Percentiles rank a stretch among this genome's conserved stretches.
phyloP scores from a whole-genome alignment of 1,140 invertebrate genomes.

The Drosophila repletoides region DNA sequence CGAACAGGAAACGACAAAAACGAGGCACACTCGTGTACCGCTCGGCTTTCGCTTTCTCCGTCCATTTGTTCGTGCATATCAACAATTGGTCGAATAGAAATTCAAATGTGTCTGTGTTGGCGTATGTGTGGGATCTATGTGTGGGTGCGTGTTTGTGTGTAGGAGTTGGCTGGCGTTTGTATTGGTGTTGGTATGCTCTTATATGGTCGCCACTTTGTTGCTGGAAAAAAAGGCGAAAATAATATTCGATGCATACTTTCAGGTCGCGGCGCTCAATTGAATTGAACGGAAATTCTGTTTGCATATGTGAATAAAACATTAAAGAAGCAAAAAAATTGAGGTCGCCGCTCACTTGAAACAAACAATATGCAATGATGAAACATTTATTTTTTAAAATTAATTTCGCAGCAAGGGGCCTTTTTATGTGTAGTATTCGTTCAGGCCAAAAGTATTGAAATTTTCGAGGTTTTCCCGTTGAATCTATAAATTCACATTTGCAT shows the following conservation, averaged over 20 bases:
- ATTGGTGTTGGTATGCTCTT: constrained; percentile 21
- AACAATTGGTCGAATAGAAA: constrained; percentile 79
- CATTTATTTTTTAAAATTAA: constrained; percentile 4
- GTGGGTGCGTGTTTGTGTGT: constrained; percentile 6
- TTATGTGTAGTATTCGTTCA: neutral
- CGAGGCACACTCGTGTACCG: constrained; percentile 42
- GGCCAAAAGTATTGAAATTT: neutral
- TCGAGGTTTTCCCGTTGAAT: neutral
- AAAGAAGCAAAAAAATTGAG: constrained; percentile 23
- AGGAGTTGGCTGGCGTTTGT: neutral
- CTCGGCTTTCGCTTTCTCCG: constrained; percentile 14
- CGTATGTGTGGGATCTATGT: constrained; percentile 3
- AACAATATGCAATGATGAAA: neutral
- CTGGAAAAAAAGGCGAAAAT: constrained; percentile 28
- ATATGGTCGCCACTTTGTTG: constrained; percentile 45
- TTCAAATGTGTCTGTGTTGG: constrained; percentile 16
- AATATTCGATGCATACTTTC: constrained; percentile 45
- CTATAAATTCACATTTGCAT: neutral
- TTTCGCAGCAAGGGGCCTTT: neutral
- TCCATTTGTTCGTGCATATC: constrained; percentile 63
- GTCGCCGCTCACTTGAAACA: constrained; percentile 4
- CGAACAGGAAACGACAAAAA: constrained; percentile 38
- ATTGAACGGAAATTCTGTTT: constrained; percentile 76
- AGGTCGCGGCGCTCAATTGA: constrained; percentile 57
- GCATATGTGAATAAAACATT: constrained; percentile 79